phyloP scores from a whole-genome alignment of 1,140 invertebrate species.

The Penaeus indicus region DNA sequence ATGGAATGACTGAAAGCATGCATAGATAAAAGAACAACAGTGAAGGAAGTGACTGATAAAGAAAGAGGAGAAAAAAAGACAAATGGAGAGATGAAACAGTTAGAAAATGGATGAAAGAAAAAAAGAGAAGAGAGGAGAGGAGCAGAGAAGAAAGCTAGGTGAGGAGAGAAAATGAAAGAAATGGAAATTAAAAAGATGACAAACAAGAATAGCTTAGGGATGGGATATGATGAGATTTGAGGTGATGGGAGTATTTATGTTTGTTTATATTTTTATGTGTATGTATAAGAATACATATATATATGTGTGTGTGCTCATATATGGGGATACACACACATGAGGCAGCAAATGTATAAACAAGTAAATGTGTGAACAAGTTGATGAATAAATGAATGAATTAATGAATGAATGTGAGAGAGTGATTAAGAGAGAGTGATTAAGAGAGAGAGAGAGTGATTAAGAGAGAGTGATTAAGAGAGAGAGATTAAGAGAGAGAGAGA shows the following conservation, averaged over 20 bases:
- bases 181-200: no score
- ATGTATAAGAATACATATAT: neutral
- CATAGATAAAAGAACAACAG: no score
- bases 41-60: no score
- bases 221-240: neutral
- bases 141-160: no score
- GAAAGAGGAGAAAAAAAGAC: no score
- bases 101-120: no score
- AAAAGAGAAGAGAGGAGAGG: no score
- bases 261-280: neutral
- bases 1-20: no score
- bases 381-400: neutral
- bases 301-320: neutral
- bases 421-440: neutral
- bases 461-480: neutral
- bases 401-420: neutral
- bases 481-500: no score
- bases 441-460: neutral
- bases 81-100: no score
- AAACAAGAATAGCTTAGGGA: neutral
- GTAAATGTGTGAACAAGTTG: neutral
- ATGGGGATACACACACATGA: neutral
- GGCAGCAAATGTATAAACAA: neutral
- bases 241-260: neutral
- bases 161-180: no score